Conservation (phyloP, 2,888 invertebrate genomes). For the Hemicrepidius hirtus region DNA sequence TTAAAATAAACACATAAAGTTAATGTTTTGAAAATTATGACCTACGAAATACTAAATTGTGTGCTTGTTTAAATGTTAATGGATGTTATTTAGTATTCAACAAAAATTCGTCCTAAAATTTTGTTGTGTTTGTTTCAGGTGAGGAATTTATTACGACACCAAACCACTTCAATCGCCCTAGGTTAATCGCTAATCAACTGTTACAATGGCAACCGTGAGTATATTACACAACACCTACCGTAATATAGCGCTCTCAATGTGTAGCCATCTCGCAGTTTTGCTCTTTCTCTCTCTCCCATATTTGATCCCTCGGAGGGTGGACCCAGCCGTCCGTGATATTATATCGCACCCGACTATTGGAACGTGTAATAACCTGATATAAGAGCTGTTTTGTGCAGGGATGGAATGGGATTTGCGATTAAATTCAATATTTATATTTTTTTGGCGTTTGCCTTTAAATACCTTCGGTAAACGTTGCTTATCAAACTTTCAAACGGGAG, state of each 20-base stretch:
- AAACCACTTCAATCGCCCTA: conserved; percentile 57
- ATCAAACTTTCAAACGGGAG: conserved; percentile 25
- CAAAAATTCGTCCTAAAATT: conserved; percentile 22
- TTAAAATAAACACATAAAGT: neutral
- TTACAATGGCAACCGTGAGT: conserved; percentile 69
- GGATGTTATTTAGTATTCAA: neutral
- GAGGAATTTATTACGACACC: conserved; percentile 63
- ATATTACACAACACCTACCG: conserved; percentile 67
- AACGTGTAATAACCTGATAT: conserved; percentile 66
- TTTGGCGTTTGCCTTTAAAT: conserved; percentile 26
- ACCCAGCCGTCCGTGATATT: conserved; percentile 67
- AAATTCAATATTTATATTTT: conserved; percentile 48
- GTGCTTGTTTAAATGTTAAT: neutral
- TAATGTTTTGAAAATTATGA: conserved; percentile 1
- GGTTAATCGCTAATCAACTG: conserved; percentile 69
- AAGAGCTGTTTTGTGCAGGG: conserved; percentile 53
- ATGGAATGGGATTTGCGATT: conserved; percentile 43
- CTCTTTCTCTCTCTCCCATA: conserved; percentile 51
- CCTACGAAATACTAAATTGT: too few species aligned
- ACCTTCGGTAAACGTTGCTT: conserved; percentile 21
- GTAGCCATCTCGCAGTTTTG: conserved; percentile 44
- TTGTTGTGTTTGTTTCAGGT: conserved; percentile 63
- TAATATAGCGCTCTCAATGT: conserved; percentile 50
- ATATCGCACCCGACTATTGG: conserved; percentile 67
- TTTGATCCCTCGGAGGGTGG: conserved; percentile 53